These are phyloP conservation scores for Hypsibius dujardini DNA, from an alignment of 1,140 invertebrate genomes.

Conservation along the genomic window DNA sequence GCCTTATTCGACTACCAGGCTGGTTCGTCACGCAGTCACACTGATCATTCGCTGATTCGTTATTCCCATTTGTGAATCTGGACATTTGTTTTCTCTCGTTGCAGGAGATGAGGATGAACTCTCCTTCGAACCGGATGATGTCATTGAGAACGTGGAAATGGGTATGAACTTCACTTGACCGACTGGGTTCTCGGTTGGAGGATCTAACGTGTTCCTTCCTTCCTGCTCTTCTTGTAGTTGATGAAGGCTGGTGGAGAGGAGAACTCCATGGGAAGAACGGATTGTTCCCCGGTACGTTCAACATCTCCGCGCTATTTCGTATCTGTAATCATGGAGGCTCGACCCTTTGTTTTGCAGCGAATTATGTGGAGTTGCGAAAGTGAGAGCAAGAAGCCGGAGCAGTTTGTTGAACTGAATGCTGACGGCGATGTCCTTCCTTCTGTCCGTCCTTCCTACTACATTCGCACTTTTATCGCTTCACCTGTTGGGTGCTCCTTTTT, in stretches of 20 bases:
- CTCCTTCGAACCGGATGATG: constrained; percentile 78
- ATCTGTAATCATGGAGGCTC: not conserved
- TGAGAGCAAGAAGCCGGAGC: no score
- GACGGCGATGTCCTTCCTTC: no score
- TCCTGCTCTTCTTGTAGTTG: constrained; percentile 43
- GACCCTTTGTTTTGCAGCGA: not conserved
- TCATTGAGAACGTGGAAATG: constrained; percentile 81
- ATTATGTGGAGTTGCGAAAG: not conserved
- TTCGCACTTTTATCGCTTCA: no score
- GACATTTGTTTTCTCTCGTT: constrained; percentile 26
- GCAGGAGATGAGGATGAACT: constrained; percentile 77
- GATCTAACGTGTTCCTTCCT: constrained; percentile 3
- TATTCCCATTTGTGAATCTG: constrained; percentile 18
- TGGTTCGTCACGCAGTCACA: no score
- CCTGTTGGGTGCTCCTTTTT: no score
- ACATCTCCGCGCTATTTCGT: no score
- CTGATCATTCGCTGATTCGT: no score
- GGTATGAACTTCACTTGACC: constrained; percentile 40
- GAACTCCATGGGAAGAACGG: constrained; percentile 63
- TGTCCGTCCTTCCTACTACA: no score
- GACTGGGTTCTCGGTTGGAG: no score
- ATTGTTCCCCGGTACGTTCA: constrained; percentile 53
- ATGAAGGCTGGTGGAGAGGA: constrained; percentile 88
- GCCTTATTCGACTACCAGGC: constrained; percentile 84
- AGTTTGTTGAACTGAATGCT: no score